Conservation (phyloP, 2,888 invertebrate genomes). For the Malthinus flaveolus region DNA sequence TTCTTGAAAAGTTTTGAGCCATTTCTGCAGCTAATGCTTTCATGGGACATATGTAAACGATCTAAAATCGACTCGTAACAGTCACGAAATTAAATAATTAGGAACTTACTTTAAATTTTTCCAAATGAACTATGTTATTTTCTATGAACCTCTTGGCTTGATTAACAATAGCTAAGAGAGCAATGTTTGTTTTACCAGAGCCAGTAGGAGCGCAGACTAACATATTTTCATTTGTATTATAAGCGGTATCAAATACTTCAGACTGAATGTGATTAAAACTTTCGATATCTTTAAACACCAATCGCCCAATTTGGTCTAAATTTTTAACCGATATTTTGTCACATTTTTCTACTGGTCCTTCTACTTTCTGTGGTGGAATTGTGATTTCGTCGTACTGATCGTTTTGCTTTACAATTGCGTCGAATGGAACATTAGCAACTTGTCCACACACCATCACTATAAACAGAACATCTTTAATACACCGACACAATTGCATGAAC, state of each 20-base stretch:
- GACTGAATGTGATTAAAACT: slow-evolving; percentile 93
- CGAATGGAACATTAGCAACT: slow-evolving; percentile 68
- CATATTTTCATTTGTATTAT: slow-evolving; percentile 94
- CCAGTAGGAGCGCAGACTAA: slow-evolving; percentile 98
- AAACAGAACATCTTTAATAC: slow-evolving; percentile 8
- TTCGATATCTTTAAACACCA: slow-evolving; percentile 87
- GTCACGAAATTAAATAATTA: slow-evolving; percentile 2
- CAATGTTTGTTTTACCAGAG: slow-evolving; percentile 99
- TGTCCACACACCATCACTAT: slow-evolving; percentile 40
- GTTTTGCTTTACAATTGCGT: slow-evolving; percentile 71
- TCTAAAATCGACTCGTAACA: slow-evolving; percentile 59
- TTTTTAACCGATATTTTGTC: slow-evolving; percentile 50
- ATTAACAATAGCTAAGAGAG: slow-evolving; percentile 88
- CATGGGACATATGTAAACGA: slow-evolving; percentile 99
- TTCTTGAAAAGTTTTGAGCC: slow-evolving; percentile 89
- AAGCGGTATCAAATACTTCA: slow-evolving; percentile 93
- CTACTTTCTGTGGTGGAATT: slow-evolving; percentile 71
- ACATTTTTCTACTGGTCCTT: slow-evolving; percentile 62
- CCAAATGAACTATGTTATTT: slow-evolving; percentile 79
- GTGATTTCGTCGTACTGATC: slow-evolving; percentile 84
- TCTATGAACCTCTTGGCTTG: slow-evolving; percentile 85
- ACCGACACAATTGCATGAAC: slow-evolving; percentile 2
- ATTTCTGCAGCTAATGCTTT: slow-evolving; percentile 99
- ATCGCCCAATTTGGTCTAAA: slow-evolving; percentile 75
- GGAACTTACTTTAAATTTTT: slow-evolving; percentile 82